Base-by-base conservation (phyloP, 2,888 invertebrate genomes). In the Lasioglossum oenotherae region DNA sequence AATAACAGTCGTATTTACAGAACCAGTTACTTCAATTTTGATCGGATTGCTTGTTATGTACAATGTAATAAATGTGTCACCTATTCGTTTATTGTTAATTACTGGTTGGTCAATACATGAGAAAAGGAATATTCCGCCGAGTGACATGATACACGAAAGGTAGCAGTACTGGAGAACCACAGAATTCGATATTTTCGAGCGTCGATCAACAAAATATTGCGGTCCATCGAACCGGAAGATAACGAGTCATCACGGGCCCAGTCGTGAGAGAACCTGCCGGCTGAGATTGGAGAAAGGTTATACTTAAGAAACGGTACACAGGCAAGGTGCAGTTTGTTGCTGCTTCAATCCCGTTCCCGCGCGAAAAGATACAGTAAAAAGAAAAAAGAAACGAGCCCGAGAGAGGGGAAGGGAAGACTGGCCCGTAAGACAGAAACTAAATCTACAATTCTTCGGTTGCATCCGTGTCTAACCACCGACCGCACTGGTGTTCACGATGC, bases 371-470 rank as follows among this genome's bases (percentile, higher is more conserved):
- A 84, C 74, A 78, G 77, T 77, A 76, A 57, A 12, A 69, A 49
- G 35, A 72, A 78, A 38, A 72, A 19, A 27, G 57, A 6, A 67
- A 23, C 10, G 31, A 71, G 71, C 16, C 44, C 4, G 27, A 6
- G 31, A 38, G 74, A 71, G 35, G 19, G 35, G 53, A 23, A 46
- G 76, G 74, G 31, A 77, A 35, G 60, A 71, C 19, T 67, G n/a
- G 60, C 38, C 73, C 79, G 78, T 74, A 67, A 80, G 85, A 82
- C 84, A 83, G 92, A 91, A 92, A 91, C 91, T 84, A 82, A 91
- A 91, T 92, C 88, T 86, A 84, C 74, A 75, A 78, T 83, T 88
- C 80, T 89, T 85, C 80, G 76, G 71, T 81, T 78, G 82, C 80
- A 38, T 82, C 49, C 81, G 44, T 67, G 41, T 75, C 71, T 80